Evolutionary conservation across 2,797 vertebrate species (phyloP), one percentile per base, ranked within the genome.

Genomic region (Tiaroga cobitis): DNA sequence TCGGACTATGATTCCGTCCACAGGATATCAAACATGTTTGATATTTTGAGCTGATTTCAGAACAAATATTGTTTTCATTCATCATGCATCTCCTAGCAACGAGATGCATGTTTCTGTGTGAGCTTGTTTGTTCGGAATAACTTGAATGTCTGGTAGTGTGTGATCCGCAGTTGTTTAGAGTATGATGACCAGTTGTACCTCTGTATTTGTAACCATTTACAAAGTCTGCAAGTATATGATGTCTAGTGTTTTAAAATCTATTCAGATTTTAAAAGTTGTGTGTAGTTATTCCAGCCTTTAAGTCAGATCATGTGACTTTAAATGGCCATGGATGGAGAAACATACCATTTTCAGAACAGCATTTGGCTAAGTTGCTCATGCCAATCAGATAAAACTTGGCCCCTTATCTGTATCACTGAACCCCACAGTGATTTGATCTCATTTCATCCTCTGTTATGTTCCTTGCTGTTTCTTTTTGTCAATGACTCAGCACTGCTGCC

Each of bases 401-500:
- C n/a, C 37, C 24, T 26, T 54, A 8, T 79, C 54, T 49, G 7
- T 61, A n/a, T 54, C 43, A 61, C 46, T 24, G 18, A 65, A 80
- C 24, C 13, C 21, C 19, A 4, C 1, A 18, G 39, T 39, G 29
- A 34, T 80, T 80, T 80, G 51, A 21, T 80, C 41, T 67, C 1
- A 67, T 67, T 67, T 80, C 24, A 29, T 19, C 37, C 37, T 41
- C 56, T 56, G 11, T 78, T 41, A 54, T 72, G 72, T 80, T 72
- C 32, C 56, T 49, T 80, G 39, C 39, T 41, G 68, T 32, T 70
- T 34, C 46, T 75, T 65, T 54, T 81, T 75, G 78, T 24, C 59
- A 75, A 32, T 76, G 46, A 81, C 63, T 29, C 59, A 39, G 61
- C 49, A 56, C 82, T 29, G 43, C 46, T 39, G 65, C 21, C 65